phyloP scores from a whole-genome alignment of 2,797 vertebrate genomes.

The Halcyon leucocephala region DNA sequence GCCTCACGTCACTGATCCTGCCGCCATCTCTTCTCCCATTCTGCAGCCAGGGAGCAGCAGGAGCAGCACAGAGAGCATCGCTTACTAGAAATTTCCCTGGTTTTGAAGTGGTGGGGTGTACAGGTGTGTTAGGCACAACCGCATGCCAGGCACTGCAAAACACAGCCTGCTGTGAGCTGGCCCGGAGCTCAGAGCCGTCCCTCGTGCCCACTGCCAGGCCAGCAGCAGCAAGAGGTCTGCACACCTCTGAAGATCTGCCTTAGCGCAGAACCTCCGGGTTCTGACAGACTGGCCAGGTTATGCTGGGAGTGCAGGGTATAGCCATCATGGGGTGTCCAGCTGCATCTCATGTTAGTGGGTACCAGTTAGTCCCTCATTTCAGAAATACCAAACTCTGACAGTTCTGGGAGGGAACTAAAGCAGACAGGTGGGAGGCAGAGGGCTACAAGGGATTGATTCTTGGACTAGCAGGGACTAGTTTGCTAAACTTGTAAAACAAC shows the following conservation, averaged over 20 bases:
- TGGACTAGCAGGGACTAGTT: background rate
- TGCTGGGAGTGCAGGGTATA: background rate
- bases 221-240: background rate
- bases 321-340: fast-evolving
- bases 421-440: background rate
- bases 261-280: background rate
- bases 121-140: background rate
- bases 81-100: background rate
- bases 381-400: background rate
- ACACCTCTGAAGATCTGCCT: too few relatives aligned
- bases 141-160: background rate
- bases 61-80: background rate
- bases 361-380: background rate
- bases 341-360: background rate
- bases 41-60: background rate
- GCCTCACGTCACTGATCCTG: fast-evolving
- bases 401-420: background rate
- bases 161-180: background rate
- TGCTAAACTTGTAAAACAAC: background rate
- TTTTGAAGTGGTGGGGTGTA: background rate
- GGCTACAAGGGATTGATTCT: background rate
- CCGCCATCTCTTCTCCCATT: background rate
- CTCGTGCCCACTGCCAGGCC: fast-evolving
- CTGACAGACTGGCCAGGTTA: background rate
- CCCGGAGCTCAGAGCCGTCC: background rate